These are phyloP conservation scores for Prinia subflava DNA, from an alignment of 2,113 vertebrate genomes.

Conservation along the genomic window DNA sequence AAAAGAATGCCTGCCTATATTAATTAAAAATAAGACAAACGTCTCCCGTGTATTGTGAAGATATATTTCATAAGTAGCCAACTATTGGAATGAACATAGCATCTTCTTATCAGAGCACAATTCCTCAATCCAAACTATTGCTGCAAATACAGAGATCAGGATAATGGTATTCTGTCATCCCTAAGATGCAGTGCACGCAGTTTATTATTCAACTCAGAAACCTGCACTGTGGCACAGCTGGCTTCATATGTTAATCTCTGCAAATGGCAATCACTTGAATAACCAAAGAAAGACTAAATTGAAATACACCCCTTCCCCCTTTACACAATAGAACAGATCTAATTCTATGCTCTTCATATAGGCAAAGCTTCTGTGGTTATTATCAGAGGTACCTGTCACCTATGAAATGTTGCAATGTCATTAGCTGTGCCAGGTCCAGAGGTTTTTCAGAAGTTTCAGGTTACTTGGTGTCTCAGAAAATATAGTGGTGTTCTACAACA, in stretches of 20 bases:
- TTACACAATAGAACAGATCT: not conserved
- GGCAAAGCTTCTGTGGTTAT: not conserved
- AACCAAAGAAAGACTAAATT: not conserved
- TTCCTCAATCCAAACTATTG: not conserved
- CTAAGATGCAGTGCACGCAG: fast-evolving
- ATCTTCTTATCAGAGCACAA: not conserved
- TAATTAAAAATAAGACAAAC: not conserved
- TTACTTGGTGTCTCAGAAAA: not conserved
- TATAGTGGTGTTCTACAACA: not conserved
- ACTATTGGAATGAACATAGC: not conserved
- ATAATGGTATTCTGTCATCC: not conserved
- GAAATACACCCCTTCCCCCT: fast-evolving
- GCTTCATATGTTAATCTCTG: not conserved
- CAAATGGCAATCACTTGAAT: not conserved
- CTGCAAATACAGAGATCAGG: not conserved
- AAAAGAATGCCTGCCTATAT: fast-evolving
- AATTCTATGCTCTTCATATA: not conserved
- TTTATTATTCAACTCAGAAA: not conserved
- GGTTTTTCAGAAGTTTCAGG: not conserved
- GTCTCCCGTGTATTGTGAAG: not conserved
- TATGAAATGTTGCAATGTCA: not conserved
- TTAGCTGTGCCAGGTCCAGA: not conserved
- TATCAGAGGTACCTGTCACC: not conserved
- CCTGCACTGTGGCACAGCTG: not conserved
- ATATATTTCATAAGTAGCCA: not conserved